These are phyloP conservation scores for Erannis defoliaria DNA, from an alignment of 2,888 invertebrate genomes.

Conservation along the genomic window DNA sequence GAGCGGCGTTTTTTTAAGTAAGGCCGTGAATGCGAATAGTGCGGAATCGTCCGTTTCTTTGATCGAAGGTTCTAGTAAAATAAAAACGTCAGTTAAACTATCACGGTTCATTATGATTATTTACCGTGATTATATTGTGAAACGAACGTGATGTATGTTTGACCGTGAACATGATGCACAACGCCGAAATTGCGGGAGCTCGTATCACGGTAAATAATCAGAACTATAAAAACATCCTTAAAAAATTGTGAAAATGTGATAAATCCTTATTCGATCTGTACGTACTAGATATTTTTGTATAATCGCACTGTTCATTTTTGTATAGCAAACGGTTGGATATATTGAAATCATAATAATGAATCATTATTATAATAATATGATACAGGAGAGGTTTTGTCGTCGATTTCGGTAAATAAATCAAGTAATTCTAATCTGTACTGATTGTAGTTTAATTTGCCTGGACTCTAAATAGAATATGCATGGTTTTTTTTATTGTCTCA, in stretches of 20 bases:
- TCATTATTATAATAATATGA: conserved; percentile 32
- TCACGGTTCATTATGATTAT: too few relatives aligned
- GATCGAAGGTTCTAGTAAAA: too few relatives aligned
- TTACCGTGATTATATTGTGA: too few relatives aligned
- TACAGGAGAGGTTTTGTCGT: conserved; percentile 41
- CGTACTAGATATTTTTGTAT: conserved; percentile 14
- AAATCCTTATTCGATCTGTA: conserved; percentile 12
- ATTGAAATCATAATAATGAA: conserved; percentile 15
- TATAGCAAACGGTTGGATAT: conserved; percentile 21
- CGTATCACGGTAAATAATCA: too few relatives aligned
- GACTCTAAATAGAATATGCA: neutral
- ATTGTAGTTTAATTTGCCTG: conserved; percentile 37
- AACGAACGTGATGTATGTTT: too few relatives aligned
- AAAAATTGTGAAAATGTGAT: neutral
- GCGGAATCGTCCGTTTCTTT: too few relatives aligned
- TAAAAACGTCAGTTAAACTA: too few relatives aligned
- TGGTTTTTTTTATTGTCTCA: too few relatives aligned
- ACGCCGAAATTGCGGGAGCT: too few relatives aligned
- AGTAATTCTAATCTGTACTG: conserved; percentile 55
- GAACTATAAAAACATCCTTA: neutral
- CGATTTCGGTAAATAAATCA: conserved; percentile 60
- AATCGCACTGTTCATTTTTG: conserved; percentile 24
- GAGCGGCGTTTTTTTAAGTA: too few relatives aligned
- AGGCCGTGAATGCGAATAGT: too few relatives aligned
- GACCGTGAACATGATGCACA: too few relatives aligned